Base-by-base conservation (phyloP, 35 echinoderm and acorn worm species). In the Anneissia japonica region DNA sequence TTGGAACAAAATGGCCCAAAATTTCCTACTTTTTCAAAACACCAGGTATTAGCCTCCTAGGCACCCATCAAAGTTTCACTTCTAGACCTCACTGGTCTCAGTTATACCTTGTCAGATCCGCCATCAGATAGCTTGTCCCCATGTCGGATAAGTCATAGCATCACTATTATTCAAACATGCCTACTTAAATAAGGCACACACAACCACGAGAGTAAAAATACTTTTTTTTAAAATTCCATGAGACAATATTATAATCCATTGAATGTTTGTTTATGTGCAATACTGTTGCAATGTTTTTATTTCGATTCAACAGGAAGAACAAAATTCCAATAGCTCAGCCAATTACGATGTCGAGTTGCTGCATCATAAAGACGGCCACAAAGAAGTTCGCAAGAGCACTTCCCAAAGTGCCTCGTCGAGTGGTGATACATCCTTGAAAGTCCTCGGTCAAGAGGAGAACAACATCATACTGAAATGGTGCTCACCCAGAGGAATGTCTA, bases 261-360 rank as follows among this genome's bases (percentile, higher is more conserved):
- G 12, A 21, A 13, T 12, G 76, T 13, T 13, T 32, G 11, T 28
- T 32, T 32, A 32, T 32, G 14, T 17, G 19, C 76, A 26, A 78
- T 32, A 26, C 17, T 78, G n/a, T n/a, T n/a, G n/a, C n/a, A n/a
- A 28, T 13, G 76, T 17, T 78, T 32, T 78, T 21, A 78, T 77
- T 26, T 46, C 85, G 36, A 13, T 19, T 36, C 35, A 72, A 7
- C 38, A 97, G 94, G 94, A 97, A 78, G 94, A 97, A 72, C 94
- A 97, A 46, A 97, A 97, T 88, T 91, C 94, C 29, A 90, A 85
- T 35, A 93, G 91, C 35, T 97, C 94, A 17, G 94, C 94, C 37
- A 97, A 97, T 75, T 97, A 97, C 79, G 94, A 97, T 45, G 94
- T 97, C 36, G 94, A 90, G 56, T 82, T 97, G 5, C 88, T 93